phyloP scores from a whole-genome alignment of 2,797 vertebrate species.

The Vespertilio murinus region DNA sequence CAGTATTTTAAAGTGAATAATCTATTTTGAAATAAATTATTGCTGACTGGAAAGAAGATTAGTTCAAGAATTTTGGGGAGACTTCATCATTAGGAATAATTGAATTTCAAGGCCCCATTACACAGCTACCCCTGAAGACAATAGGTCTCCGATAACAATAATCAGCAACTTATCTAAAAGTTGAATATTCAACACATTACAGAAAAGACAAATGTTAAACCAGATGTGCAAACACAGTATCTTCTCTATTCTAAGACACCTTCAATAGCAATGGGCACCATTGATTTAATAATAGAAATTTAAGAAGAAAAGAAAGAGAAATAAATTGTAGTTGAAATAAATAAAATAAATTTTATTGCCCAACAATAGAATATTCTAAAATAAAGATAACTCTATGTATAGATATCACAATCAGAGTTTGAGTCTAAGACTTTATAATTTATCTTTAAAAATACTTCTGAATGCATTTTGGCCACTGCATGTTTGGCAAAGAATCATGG shows the following conservation, averaged over 20 bases:
- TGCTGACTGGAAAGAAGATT: slow-evolving; percentile 8
- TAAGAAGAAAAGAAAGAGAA: too few species aligned
- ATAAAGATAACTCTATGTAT: neutral
- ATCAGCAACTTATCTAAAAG: neutral
- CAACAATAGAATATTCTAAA: neutral
- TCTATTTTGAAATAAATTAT: slow-evolving; percentile 42
- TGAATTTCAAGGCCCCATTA: neutral
- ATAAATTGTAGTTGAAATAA: neutral
- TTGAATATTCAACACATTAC: neutral
- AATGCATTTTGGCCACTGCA: neutral
- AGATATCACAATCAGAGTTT: neutral
- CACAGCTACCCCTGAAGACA: neutral
- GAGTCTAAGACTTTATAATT: neutral
- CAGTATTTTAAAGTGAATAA: neutral
- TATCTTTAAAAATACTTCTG: neutral
- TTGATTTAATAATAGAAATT: neutral
- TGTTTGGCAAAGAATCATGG: neutral
- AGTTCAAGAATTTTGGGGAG: neutral
- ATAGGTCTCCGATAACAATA: neutral
- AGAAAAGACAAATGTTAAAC: neutral
- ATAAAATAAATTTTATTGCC: neutral
- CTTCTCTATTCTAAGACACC: neutral
- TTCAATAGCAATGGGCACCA: neutral
- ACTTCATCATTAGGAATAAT: neutral
- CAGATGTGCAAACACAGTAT: neutral